These are phyloP conservation scores for Terebella lapidaria DNA, from an alignment of 2,888 invertebrate species.

Conservation along the genomic window DNA sequence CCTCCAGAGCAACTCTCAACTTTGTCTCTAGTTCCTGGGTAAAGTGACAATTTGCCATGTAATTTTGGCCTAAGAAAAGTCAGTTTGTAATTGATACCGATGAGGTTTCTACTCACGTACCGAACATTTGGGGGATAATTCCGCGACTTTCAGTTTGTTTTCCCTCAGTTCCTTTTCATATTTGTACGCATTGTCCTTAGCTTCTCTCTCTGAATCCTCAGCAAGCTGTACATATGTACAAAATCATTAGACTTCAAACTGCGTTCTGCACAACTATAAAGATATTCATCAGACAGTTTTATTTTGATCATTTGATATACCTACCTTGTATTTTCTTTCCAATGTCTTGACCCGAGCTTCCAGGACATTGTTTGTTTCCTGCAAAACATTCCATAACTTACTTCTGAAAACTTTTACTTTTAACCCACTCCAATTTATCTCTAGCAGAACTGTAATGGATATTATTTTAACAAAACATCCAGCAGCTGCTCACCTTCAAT, in stretches of 20 bases:
- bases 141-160: background rate
- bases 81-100: too few species aligned
- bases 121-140: slow-evolving; percentile 12
- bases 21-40: slow-evolving; percentile 2
- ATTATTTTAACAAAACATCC: background rate
- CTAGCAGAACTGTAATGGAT: background rate
- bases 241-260: too few species aligned
- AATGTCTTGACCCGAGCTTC: slow-evolving; percentile 1
- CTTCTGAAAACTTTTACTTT: background rate
- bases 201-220: background rate
- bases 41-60: too few species aligned
- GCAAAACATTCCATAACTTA: background rate
- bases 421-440: background rate
- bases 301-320: too few species aligned
- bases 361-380: slow-evolving; percentile 1
- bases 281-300: too few species aligned
- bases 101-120: slow-evolving; percentile 23
- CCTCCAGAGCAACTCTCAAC: slow-evolving; percentile 30
- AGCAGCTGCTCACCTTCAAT: slow-evolving; percentile 6
- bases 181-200: slow-evolving; percentile 28
- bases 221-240: background rate
- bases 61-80: too few species aligned
- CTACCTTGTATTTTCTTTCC: background rate
- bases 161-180: slow-evolving; percentile 28
- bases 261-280: too few species aligned